phyloP scores from a whole-genome alignment of 2,888 invertebrate species.

The Eupsilia transversa region DNA sequence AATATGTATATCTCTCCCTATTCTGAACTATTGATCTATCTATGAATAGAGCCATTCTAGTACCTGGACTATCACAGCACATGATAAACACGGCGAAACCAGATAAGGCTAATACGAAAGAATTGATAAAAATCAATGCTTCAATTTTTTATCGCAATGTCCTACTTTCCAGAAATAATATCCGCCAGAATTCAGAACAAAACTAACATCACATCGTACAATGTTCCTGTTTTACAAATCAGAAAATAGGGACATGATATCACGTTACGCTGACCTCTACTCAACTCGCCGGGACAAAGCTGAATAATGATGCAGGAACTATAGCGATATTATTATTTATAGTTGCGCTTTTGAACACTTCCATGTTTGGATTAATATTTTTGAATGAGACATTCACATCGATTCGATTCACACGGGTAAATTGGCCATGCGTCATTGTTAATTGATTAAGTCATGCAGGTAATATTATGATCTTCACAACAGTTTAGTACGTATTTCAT shows the following conservation, averaged over 20 bases:
- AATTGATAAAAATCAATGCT: constrained; percentile 66
- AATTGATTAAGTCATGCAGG: constrained; percentile 27
- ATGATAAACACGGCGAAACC: constrained; percentile 29
- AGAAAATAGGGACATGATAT: constrained; percentile 48
- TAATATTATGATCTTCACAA: constrained; percentile 10
- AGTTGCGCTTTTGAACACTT: constrained; percentile 27
- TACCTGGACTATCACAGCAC: constrained; percentile 15
- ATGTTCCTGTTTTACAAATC: constrained; percentile 47
- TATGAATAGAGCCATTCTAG: constrained; percentile 3
- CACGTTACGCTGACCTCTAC: constrained; percentile 57
- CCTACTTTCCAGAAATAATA: constrained; percentile 59
- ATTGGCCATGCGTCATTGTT: constrained; percentile 44
- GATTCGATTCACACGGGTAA: constrained; percentile 27
- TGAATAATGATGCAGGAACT: constrained; percentile 52
- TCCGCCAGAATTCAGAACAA: constrained; percentile 28
- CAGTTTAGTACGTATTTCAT: constrained; percentile 19
- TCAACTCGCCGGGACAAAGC: constrained; percentile 46
- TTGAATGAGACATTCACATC: constrained; percentile 39
- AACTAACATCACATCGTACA: constrained; percentile 26
- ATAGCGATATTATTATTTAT: constrained; percentile 37
- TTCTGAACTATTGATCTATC: not conserved
- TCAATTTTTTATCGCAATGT: constrained; percentile 63
- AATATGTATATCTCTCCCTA: not conserved
- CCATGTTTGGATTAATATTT: constrained; percentile 42
- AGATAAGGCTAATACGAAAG: constrained; percentile 56